Evolutionary conservation across 1,140 invertebrate species (phyloP), one percentile per base, ranked within the genome.

Genomic region (Schlechtendalia chinensis): DNA sequence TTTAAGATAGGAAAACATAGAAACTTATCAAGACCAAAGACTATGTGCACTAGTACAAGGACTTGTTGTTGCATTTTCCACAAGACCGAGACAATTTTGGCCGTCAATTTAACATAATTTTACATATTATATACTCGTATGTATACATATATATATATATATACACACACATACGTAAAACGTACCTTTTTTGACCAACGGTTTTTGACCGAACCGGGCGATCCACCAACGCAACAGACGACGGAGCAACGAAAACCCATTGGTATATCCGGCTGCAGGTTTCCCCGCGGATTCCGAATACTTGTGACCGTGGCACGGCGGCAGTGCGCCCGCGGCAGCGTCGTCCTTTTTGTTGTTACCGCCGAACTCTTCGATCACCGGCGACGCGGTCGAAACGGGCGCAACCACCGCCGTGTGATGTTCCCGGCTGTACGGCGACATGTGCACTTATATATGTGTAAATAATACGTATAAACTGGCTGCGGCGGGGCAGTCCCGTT

Each of bases 341-440:
- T 5, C 58, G 58, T 79, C 58, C 4, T 79, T 39, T 63, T 59
- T 79, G 14, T 47, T 61, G 22, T 59, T 77, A 4, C 32, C 16
- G 17, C 74, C 74, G 32, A 79, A 79, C 58, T 79, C 75, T 61
- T 79, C 75, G 56, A 79, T 79, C 12, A 63, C 56, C 6, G 75
- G 75, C 17, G 75, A 79, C 17, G 27, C 75, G 11, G 22, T 17
- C 6, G 75, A 79, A 29, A 79, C 24, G 24, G 75, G 75, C 10
- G 75, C 58, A 8, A 79, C 75, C 1, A 63, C 56, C 0, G 75
- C 75, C n/a, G 75, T 79, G 17, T 63, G 74, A 12, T 77, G 58
- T 61, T 79, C 75, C 22, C 75, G 63, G 39, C 75, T 79, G 17
- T 79, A 79, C 58, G 75, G 75, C 58, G 75, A 79, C 75, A 79